These are phyloP conservation scores for Xestia ashworthii DNA, from an alignment of 2,888 invertebrate species.

Conservation along the genomic window DNA sequence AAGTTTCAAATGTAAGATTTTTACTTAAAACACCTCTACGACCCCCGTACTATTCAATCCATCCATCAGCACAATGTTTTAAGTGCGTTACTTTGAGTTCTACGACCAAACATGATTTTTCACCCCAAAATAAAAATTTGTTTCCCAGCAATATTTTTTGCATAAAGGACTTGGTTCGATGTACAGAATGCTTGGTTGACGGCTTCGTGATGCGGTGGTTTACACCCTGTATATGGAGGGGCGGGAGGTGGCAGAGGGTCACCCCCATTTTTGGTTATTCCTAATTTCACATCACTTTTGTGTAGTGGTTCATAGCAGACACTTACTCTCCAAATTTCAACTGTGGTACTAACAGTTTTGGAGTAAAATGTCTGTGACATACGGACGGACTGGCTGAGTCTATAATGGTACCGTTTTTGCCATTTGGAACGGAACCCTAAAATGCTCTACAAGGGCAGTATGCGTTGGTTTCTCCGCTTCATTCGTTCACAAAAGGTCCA, in stretches of 20 bases:
- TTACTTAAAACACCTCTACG: too few relatives aligned
- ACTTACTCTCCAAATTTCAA: neutral
- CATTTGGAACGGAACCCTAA: neutral
- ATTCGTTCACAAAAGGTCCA: conserved; percentile 47
- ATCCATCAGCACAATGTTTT: too few relatives aligned
- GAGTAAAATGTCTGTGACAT: neutral
- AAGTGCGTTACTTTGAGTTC: too few relatives aligned
- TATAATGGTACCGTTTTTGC: neutral
- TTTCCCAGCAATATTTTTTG: too few relatives aligned
- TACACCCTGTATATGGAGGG: too few relatives aligned
- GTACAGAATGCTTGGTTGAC: too few relatives aligned
- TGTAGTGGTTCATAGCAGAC: neutral
- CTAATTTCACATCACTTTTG: neutral
- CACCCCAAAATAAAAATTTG: too few relatives aligned
- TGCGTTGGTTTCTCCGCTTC: conserved; percentile 24
- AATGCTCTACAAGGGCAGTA: neutral
- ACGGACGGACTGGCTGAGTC: neutral
- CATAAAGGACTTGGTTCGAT: too few relatives aligned
- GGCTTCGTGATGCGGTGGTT: too few relatives aligned
- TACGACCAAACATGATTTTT: too few relatives aligned
- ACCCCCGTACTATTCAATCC: too few relatives aligned
- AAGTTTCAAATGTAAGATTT: too few relatives aligned
- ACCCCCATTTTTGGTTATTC: neutral
- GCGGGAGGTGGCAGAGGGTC: neutral
- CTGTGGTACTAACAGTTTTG: neutral